Evolutionary conservation across 92 coral and sea anemone species (phyloP).

Genomic region (Palythoa heliodiscus): DNA sequence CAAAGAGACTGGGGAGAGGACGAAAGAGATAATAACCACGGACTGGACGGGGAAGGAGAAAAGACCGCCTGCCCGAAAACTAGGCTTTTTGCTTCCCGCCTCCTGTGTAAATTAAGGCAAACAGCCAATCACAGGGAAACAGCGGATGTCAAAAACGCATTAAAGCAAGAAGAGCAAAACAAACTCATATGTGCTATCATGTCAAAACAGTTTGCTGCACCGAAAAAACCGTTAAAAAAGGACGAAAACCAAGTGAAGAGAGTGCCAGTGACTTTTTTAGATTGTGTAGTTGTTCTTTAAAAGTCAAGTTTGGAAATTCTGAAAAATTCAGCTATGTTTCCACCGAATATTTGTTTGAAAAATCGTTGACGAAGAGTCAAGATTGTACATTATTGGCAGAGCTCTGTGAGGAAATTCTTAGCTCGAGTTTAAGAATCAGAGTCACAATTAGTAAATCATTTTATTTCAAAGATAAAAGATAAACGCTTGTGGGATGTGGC

Average conservation of each 20-base stretch:
- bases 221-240: background rate
- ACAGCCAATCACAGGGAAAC: background rate
- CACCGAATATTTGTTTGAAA: slow-evolving; percentile 52
- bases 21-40: too few relatives aligned
- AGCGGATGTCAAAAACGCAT: background rate
- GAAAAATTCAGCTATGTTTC: slow-evolving; percentile 41
- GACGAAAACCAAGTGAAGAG: background rate
- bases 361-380: slow-evolving; percentile 33
- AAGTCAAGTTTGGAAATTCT: slow-evolving; percentile 51
- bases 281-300: slow-evolving; percentile 52
- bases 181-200: slow-evolving; percentile 3
- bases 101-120: background rate
- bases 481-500: too few relatives aligned
- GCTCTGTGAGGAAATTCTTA: slow-evolving; percentile 41
- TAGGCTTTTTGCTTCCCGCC: background rate
- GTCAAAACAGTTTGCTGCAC: background rate
- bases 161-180: background rate
- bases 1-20: too few relatives aligned
- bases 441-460: too few relatives aligned
- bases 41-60: background rate
- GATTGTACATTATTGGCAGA: slow-evolving; percentile 40
- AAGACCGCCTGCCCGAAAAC: slow-evolving; percentile 6
- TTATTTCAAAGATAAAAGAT: too few relatives aligned
- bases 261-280: slow-evolving; percentile 47
- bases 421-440: background rate